Evolutionary conservation across 2,888 invertebrate genomes (phyloP).

Genomic region (Rotaria sp.): DNA sequence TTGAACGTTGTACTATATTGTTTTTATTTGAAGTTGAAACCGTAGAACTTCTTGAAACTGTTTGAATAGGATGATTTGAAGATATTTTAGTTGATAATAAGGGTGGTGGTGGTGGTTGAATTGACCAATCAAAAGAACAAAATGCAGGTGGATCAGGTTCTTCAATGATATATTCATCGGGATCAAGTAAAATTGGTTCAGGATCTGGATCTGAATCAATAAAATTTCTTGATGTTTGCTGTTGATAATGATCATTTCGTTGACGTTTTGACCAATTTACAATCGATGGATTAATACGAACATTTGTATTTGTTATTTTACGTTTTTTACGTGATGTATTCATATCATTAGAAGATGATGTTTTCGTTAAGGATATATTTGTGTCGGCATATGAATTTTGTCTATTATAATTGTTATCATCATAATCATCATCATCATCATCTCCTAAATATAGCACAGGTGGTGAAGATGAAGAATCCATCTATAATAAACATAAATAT

Average conservation of each 20-base stretch:
- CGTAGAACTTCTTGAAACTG: neutral
- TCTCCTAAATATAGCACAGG: neutral
- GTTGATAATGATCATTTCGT: neutral
- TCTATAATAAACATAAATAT: neutral
- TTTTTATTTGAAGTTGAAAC: neutral
- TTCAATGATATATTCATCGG: conserved; percentile 22
- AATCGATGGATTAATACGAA: neutral
- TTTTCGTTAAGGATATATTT: neutral
- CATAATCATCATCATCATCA: neutral
- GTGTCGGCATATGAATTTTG: no score
- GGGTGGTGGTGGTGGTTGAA: neutral
- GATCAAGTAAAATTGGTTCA: neutral
- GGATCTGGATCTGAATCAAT: neutral
- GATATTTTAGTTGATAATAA: neutral
- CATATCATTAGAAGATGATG: neutral
- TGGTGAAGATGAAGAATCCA: neutral
- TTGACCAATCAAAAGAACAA: conserved; percentile 3
- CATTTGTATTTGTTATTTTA: neutral
- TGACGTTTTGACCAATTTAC: neutral
- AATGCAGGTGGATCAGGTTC: neutral
- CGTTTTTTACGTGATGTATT: neutral
- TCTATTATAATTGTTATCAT: neutral
- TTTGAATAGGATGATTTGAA: neutral
- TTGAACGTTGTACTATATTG: neutral
- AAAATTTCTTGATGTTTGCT: neutral